phyloP scores from a whole-genome alignment of 2,797 vertebrate genomes.

The Rhinophrynus dorsalis region DNA sequence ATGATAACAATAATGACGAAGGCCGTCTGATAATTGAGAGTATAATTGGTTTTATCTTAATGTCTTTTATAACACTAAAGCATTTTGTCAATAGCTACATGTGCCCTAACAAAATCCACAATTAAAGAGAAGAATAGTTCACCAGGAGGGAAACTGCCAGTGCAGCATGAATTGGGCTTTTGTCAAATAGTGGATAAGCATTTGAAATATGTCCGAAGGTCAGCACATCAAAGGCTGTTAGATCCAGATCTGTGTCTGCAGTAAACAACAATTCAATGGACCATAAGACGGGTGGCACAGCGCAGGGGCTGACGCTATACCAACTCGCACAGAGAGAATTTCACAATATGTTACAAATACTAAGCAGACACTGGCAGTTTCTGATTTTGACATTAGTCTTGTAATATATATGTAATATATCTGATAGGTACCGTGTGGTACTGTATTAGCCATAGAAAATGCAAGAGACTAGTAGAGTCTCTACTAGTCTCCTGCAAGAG shows the following conservation, averaged over 20 bases:
- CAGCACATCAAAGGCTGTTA: not conserved
- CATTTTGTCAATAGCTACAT: slow-evolving; percentile 15
- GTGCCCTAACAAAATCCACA: not conserved
- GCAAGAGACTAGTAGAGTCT: too few relatives aligned
- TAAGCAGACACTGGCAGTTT: too few relatives aligned
- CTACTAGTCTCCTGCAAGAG: too few relatives aligned
- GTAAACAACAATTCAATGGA: too few relatives aligned
- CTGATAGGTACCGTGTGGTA: too few relatives aligned
- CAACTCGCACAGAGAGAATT: too few relatives aligned
- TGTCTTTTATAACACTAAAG: slow-evolving; percentile 8
- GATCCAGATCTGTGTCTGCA: not conserved
- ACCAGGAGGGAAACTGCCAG: not conserved
- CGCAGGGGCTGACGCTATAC: too few relatives aligned
- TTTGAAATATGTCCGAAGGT: not conserved
- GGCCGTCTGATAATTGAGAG: slow-evolving; percentile 11
- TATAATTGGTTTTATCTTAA: slow-evolving; percentile 18
- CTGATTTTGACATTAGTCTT: too few relatives aligned
- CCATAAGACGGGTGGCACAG: too few relatives aligned
- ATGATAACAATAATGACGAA: slow-evolving; percentile 2
- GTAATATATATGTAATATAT: too few relatives aligned
- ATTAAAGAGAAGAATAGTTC: not conserved
- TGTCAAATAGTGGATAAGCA: not conserved
- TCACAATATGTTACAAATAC: too few relatives aligned
- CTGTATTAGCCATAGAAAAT: too few relatives aligned
- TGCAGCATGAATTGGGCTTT: not conserved